A percentile compares a stretch with the other conserved stretches of the same genome.
These are phyloP conservation scores for Agriopis aurantiaria DNA, from an alignment of 2,888 invertebrate genomes.

Conservation along the genomic window DNA sequence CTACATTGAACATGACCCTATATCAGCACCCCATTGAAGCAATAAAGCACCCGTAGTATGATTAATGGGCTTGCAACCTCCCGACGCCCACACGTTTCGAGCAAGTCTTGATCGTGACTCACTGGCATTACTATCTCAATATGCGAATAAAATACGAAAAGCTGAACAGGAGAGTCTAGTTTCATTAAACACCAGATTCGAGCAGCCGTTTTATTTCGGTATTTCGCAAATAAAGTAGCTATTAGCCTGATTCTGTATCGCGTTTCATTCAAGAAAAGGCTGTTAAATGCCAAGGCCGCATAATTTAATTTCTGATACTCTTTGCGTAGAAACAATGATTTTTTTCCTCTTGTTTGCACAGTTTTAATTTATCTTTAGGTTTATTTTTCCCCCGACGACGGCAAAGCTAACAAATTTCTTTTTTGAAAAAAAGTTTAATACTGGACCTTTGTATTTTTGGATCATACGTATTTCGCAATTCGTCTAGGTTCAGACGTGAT, in stretches of 20 bases:
- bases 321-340: constrained; percentile 26
- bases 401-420: no score
- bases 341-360: constrained; percentile 37
- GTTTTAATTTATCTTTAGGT: constrained; percentile 1
- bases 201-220: constrained; percentile 21
- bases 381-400: neutral
- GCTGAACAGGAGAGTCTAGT: constrained; percentile 28
- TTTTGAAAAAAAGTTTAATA: neutral
- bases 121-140: constrained; percentile 45
- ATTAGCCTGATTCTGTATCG: constrained; percentile 36
- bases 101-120: constrained; percentile 61
- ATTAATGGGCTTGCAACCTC: constrained; percentile 74
- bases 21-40: constrained; percentile 74
- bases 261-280: constrained; percentile 40
- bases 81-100: constrained; percentile 67
- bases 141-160: constrained; percentile 36
- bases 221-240: constrained; percentile 33
- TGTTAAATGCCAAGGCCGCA: constrained; percentile 40
- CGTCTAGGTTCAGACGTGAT: no score
- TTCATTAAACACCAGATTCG: constrained; percentile 21
- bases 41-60: constrained; percentile 78
- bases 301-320: constrained; percentile 38
- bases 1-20: constrained; percentile 59
- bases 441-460: no score
- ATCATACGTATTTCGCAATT: no score